These are phyloP conservation scores for Avahi laniger DNA, from an alignment of 2,797 vertebrate genomes.

Conservation along the genomic window DNA sequence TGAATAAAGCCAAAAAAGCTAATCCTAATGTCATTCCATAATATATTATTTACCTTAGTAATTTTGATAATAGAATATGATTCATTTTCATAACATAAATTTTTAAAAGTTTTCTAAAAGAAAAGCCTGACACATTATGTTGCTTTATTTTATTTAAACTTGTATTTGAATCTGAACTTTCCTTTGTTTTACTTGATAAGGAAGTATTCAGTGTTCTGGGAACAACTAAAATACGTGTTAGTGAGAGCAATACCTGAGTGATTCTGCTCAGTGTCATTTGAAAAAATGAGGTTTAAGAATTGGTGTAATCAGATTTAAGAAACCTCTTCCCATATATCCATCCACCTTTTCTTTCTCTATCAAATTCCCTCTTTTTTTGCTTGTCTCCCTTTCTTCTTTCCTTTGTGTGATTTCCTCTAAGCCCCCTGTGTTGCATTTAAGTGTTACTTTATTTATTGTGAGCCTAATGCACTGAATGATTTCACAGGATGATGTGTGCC, in stretches of 20 bases:
- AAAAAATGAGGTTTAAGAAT: conserved; percentile 69
- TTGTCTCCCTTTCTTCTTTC: conserved; percentile 21
- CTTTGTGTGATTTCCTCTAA: conserved; percentile 68
- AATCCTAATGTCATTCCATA: neutral
- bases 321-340: conserved; percentile 51
- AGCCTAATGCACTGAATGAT: conserved; percentile 79
- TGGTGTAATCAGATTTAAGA: conserved; percentile 70
- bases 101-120: neutral
- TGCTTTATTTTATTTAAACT: neutral
- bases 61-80: neutral
- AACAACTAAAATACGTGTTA: neutral
- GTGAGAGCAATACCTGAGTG: neutral
- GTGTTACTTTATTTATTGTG: conserved; percentile 83
- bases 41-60: neutral
- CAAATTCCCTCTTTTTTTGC: neutral
- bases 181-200: neutral
- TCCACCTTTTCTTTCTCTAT: neutral
- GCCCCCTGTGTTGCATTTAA: conserved; percentile 78
- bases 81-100: neutral
- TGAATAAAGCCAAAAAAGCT: conserved; percentile 16
- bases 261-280: neutral
- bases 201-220: neutral
- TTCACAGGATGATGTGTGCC: conserved; percentile 79
- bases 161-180: conserved; percentile 28
- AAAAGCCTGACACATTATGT: neutral